Conservation (phyloP, 1,140 invertebrate species). For the Halotydeus destructor region DNA sequence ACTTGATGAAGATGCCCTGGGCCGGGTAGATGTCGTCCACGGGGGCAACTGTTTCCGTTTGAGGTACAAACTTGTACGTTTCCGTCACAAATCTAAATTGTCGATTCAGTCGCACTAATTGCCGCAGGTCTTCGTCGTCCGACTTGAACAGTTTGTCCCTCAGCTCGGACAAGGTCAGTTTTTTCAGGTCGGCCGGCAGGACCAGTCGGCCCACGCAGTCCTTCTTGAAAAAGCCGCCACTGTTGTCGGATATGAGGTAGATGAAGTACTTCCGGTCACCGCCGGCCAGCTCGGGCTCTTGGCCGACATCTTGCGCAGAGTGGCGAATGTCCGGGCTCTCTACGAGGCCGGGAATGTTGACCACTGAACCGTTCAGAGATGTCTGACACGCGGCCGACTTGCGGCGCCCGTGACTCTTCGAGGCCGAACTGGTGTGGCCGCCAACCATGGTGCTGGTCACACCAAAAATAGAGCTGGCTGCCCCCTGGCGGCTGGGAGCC, state of each 20-base stretch:
- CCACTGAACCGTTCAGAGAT: constrained; percentile 3
- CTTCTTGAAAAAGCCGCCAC: constrained; percentile 5
- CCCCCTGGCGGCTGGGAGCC: neutral
- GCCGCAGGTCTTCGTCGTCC: constrained; percentile 4
- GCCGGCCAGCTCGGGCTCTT: too few species aligned
- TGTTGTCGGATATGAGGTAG: constrained; percentile 8
- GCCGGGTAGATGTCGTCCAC: constrained; percentile 14
- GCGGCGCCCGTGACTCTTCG: constrained; percentile 7
- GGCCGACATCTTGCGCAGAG: constrained; percentile 9
- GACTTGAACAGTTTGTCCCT: constrained; percentile 8
- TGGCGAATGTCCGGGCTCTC: constrained; percentile 9
- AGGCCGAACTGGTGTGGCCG: constrained; percentile 8
- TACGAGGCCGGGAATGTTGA: neutral
- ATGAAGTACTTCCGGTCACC: constrained; percentile 12
- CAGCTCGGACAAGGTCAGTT: constrained; percentile 12
- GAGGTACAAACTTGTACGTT: constrained; percentile 11
- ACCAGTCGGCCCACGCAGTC: constrained; percentile 10
- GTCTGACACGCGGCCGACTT: neutral
- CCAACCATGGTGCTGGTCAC: constrained; percentile 3
- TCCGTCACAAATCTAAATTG: constrained; percentile 11
- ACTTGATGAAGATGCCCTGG: constrained; percentile 14
- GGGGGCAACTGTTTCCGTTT: constrained; percentile 8
- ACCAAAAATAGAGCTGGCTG: neutral
- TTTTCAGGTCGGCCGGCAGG: neutral
- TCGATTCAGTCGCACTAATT: neutral